phyloP scores from a whole-genome alignment of 2,797 vertebrate species.

The Muraenolepis orangiensis region DNA sequence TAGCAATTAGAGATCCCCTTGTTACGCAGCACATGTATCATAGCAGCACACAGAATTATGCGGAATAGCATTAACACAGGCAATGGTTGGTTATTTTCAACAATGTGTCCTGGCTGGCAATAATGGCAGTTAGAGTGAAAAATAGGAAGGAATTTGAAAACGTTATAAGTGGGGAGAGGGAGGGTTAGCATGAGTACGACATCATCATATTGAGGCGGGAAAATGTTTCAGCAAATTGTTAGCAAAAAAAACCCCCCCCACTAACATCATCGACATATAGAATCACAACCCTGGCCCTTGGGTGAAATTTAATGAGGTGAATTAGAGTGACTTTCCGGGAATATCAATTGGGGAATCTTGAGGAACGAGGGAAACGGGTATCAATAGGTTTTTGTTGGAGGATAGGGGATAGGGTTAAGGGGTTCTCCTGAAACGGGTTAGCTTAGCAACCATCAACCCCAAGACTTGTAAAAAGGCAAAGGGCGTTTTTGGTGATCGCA shows the following conservation, averaged over 20 bases:
- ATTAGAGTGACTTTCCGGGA: slow-evolving; percentile 44
- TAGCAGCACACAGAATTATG: slow-evolving; percentile 35
- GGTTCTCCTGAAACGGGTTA: not conserved
- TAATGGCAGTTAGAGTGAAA: slow-evolving; percentile 43
- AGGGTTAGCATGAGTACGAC: slow-evolving; percentile 46
- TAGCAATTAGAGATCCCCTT: slow-evolving; percentile 4
- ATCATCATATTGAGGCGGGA: slow-evolving; percentile 41
- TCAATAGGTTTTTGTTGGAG: slow-evolving; percentile 9
- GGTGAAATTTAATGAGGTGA: slow-evolving; percentile 65
- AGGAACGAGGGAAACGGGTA: slow-evolving; percentile 5
- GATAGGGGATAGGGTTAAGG: not conserved
- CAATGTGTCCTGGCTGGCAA: slow-evolving; percentile 23
- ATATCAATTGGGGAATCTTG: slow-evolving; percentile 13
- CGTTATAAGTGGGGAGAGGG: slow-evolving; percentile 26
- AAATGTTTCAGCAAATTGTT: slow-evolving; percentile 36
- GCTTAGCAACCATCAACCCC: not conserved
- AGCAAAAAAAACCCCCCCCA: slow-evolving; percentile 49
- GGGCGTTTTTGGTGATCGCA: not conserved
- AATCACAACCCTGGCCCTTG: slow-evolving; percentile 63
- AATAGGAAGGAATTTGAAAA: slow-evolving; percentile 40
- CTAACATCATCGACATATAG: slow-evolving; percentile 62
- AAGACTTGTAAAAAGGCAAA: not conserved
- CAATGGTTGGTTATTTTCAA: slow-evolving; percentile 22
- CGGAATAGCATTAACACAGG: slow-evolving; percentile 27
- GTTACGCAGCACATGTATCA: slow-evolving; percentile 46